Evolutionary conservation across 1,140 invertebrate genomes (phyloP).

Genomic region (Halictus rubicundus): DNA sequence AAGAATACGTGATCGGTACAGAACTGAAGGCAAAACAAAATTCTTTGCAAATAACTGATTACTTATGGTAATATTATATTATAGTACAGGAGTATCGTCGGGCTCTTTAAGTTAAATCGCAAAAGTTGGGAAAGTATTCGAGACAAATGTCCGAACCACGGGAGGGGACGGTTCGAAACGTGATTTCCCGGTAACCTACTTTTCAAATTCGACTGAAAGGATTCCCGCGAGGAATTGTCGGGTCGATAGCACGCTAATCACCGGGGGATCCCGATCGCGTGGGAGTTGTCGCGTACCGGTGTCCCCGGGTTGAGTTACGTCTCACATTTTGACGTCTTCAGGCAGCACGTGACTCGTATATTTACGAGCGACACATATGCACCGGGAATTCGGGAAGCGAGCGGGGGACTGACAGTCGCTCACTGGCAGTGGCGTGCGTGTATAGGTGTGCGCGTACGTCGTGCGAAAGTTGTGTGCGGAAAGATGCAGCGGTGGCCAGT

Average conservation of each 20-base stretch:
- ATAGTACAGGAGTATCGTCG: no score
- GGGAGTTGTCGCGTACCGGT: slow-evolving; percentile 50
- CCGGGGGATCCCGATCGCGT: slow-evolving; percentile 41
- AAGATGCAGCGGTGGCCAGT: slow-evolving; percentile 46
- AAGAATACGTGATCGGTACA: no score
- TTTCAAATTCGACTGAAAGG: neutral
- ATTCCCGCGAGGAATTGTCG: neutral
- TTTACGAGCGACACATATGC: slow-evolving; percentile 74
- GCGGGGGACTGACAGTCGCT: slow-evolving; percentile 18
- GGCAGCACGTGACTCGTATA: slow-evolving; percentile 77
- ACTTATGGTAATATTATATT: no score
- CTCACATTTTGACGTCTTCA: slow-evolving; percentile 72
- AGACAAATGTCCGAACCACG: no score
- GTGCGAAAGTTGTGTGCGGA: slow-evolving; percentile 51
- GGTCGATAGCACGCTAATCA: slow-evolving; percentile 17
- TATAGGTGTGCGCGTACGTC: slow-evolving; percentile 49
- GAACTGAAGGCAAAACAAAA: no score
- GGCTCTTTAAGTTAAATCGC: no score
- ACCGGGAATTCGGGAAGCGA: neutral
- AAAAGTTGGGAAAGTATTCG: no score
- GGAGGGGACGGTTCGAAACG: no score
- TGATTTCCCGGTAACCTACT: neutral
- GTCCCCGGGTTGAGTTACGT: slow-evolving; percentile 58
- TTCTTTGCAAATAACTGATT: no score
- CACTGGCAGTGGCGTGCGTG: slow-evolving; percentile 18